Conservation (phyloP, 2,113 vertebrate species). For the Ceyx cyanopectus region DNA sequence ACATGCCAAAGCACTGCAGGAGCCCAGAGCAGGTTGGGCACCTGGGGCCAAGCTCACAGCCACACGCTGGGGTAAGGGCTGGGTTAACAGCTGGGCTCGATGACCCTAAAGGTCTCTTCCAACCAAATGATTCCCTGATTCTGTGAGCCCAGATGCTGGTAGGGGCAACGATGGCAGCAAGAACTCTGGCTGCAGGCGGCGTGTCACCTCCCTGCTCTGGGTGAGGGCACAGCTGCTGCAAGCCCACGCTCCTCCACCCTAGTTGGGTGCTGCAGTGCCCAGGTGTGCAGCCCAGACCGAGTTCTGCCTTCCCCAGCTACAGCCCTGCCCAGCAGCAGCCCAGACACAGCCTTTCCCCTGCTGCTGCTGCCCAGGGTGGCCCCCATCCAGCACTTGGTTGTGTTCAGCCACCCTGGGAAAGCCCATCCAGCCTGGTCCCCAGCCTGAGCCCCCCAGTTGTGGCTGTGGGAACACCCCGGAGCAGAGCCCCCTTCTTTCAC, state of each 20-base stretch:
- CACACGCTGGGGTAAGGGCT: neutral
- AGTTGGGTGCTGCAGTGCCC: neutral
- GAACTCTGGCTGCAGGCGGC: neutral
- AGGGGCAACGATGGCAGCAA: neutral
- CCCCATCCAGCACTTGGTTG: neutral
- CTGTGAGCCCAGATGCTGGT: neutral
- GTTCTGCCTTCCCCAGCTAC: neutral
- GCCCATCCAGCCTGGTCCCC: neutral
- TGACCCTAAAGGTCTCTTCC: neutral
- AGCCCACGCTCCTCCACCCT: neutral
- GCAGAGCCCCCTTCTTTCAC: neutral
- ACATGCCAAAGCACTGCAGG: neutral
- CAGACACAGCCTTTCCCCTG: fast-evolving
- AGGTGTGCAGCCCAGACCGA: neutral
- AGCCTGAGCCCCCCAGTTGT: neutral
- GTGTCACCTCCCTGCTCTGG: neutral
- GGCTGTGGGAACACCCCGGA: neutral
- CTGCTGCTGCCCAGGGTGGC: fast-evolving
- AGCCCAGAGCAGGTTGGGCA: neutral
- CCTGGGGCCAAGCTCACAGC: neutral
- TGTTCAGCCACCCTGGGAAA: neutral
- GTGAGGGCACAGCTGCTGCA: neutral
- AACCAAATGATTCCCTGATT: neutral
- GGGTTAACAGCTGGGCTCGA: neutral
- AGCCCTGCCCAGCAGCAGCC: neutral